Conservation (phyloP, 2,888 invertebrate species). For the Notocelia uddmanniana region DNA sequence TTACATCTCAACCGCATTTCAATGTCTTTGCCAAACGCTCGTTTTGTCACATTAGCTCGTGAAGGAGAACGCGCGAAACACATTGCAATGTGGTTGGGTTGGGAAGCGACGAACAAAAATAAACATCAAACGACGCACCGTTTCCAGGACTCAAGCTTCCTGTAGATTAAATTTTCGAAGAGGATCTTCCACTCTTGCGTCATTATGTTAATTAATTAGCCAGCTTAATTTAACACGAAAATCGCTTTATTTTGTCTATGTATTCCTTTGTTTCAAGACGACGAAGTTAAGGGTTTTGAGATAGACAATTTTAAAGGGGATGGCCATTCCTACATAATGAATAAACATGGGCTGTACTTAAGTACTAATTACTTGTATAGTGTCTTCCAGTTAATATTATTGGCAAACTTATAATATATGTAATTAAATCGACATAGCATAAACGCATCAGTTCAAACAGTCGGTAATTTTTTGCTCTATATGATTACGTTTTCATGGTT, state of each 20-base stretch:
- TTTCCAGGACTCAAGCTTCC: conserved; percentile 8
- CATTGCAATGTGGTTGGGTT: background rate
- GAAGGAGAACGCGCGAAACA: background rate
- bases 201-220: conserved; percentile 46
- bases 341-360: too few relatives aligned
- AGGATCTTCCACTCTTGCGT: conserved; percentile 31
- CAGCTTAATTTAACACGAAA: conserved; percentile 44
- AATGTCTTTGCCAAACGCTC: too few relatives aligned
- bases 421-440: too few relatives aligned
- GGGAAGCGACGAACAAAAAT: background rate
- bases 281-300: conserved; percentile 6
- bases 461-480: conserved; percentile 21
- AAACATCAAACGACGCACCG: background rate
- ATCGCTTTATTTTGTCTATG: conserved; percentile 34
- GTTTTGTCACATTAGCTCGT: too few relatives aligned
- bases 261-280: conserved; percentile 13
- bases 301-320: background rate
- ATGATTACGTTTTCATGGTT: conserved; percentile 52
- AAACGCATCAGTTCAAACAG: background rate
- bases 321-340: too few relatives aligned
- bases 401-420: too few relatives aligned
- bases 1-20: too few relatives aligned
- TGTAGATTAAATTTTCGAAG: conserved; percentile 39
- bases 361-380: background rate
- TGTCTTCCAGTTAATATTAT: background rate